Evolutionary conservation across 1,140 invertebrate genomes (phyloP), one percentile per base, ranked within the genome.

Genomic region (Meloidogyne floridensis): DNA sequence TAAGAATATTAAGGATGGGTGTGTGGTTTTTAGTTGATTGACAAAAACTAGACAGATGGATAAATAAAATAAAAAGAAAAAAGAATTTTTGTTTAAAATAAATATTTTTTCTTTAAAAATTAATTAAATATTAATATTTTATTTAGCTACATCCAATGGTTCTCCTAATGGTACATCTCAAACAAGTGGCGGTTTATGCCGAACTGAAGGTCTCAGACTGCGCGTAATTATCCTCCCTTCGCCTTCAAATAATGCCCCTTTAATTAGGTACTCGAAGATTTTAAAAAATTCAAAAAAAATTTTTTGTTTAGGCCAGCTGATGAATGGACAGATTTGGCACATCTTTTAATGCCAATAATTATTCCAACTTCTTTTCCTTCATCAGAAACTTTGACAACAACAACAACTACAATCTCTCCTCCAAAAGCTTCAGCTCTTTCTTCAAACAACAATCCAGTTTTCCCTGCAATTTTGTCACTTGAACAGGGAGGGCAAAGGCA

Each of bases 131-230:
- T 11, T 18, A 15, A 2, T 32, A 43, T 43, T 13, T 71, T 69
- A 18, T 78, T 79, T 53, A 79, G 77, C 77, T 11, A 79, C 77
- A 47, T 79, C 77, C 5, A 69, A 43, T 79, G 77, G 77, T 18
- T 71, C 13, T 71, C 53, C 77, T 69, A 72, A 20, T 10, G 77
- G 77, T 51, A 72, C 72, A 32, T 18, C 69, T 32, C 65, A 69
- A 65, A 79, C n/a, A 54, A 65, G 47, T 43, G 77, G 77, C 51
- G 77, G 77, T 15, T 71, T 79, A 51, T 79, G 77, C 51, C 77
- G 77, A 32, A 71, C 65, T 10, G 72, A 79, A n/a, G 65, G 65
- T 2, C 77, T 79, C 59, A 69, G 77, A 71, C 59, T 79, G 11
- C 77, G 77, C 20, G 43, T 79, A 15, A 53, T 79, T 69, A 65